Conservation (phyloP, 2,888 invertebrate genomes). For the Diarsia dahlii region DNA sequence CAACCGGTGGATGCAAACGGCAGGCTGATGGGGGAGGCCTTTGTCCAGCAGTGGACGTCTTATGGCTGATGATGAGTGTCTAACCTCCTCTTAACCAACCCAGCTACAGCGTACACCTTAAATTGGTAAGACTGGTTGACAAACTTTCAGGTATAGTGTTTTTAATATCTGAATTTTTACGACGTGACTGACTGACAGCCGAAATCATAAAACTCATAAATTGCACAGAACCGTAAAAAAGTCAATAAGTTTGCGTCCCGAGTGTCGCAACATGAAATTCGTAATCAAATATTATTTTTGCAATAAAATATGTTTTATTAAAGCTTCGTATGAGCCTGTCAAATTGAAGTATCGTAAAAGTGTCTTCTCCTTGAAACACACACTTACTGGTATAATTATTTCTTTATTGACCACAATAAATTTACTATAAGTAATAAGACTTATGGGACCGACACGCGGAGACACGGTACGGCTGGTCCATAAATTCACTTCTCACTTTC, state of each 20-base stretch:
- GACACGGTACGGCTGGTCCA: neutral
- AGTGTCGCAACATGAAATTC: conserved; percentile 21
- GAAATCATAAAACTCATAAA: conserved; percentile 31
- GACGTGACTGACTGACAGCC: neutral
- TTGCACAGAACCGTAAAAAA: conserved; percentile 30
- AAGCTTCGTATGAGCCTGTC: neutral
- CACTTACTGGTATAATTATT: neutral
- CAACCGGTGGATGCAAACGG: too few species aligned
- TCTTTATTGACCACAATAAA: neutral
- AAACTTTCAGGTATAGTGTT: neutral
- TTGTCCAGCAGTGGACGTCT: too few species aligned
- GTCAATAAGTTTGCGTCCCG: conserved; percentile 27
- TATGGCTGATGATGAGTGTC: too few species aligned
- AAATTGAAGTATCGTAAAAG: neutral
- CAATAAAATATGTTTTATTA: conserved; percentile 42
- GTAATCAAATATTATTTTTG: conserved; percentile 38
- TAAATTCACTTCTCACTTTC: neutral
- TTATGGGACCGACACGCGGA: neutral
- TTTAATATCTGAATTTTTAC: conserved; percentile 21
- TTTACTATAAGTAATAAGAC: neutral
- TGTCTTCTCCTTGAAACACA: neutral
- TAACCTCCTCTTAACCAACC: too few species aligned
- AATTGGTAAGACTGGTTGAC: neutral
- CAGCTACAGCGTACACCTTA: too few species aligned
- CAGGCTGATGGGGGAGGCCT: too few species aligned